These are phyloP conservation scores for Pogonocherus hispidulus DNA, from an alignment of 2,888 invertebrate species.

Conservation along the genomic window DNA sequence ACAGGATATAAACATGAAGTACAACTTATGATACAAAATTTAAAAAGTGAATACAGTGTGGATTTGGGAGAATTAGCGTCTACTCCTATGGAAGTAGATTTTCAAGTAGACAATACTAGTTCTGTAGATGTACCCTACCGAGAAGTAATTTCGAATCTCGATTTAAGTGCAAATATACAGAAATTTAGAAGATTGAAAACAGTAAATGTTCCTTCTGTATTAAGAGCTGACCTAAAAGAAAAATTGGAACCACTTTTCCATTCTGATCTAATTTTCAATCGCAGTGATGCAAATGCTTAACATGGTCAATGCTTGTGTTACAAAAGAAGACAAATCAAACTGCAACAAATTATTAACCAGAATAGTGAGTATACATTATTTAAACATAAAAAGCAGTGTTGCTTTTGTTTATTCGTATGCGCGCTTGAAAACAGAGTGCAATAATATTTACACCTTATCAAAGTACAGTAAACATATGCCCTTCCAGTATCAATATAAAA, in stretches of 20 bases:
- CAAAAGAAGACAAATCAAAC: background rate
- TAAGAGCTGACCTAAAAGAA: background rate
- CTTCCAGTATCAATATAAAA: background rate
- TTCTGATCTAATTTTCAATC: background rate
- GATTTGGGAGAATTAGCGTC: too few relatives aligned
- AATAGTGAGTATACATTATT: conserved; percentile 15
- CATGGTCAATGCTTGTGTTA: conserved; percentile 17
- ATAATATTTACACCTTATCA: background rate
- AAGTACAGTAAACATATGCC: background rate
- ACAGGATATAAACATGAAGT: too few relatives aligned
- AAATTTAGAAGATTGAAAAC: background rate
- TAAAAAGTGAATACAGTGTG: too few relatives aligned
- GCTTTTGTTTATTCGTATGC: conserved; percentile 20
- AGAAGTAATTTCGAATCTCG: too few relatives aligned
- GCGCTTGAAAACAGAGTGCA: background rate
- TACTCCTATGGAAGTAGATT: too few relatives aligned
- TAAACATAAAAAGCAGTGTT: conserved; percentile 19
- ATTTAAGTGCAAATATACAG: too few relatives aligned
- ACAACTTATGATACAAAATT: too few relatives aligned
- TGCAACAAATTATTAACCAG: background rate
- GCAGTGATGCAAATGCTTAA: conserved; percentile 18
- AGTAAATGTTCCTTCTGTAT: background rate
- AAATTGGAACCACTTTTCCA: background rate
- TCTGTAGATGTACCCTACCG: too few relatives aligned
- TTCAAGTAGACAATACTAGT: too few relatives aligned